Evolutionary conservation across 2,113 vertebrate genomes (phyloP).

Genomic region (Saccopteryx leptura): DNA sequence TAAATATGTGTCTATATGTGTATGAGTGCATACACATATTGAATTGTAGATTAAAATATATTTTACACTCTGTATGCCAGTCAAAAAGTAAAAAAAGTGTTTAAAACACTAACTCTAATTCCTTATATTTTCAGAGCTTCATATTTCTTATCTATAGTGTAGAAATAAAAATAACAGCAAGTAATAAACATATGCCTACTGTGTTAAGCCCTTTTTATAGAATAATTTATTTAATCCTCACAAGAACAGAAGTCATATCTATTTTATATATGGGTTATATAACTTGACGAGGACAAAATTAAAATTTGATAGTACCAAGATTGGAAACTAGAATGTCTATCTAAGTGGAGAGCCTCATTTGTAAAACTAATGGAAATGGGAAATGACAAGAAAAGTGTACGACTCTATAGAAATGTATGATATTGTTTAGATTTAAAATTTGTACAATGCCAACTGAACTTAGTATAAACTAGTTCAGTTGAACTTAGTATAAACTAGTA

Average conservation of each 20-base stretch:
- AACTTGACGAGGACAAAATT: neutral
- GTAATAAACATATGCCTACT: neutral
- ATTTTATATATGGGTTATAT: neutral
- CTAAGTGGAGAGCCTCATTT: neutral
- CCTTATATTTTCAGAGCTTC: neutral
- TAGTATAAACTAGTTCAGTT: too few relatives aligned
- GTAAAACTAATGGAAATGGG: neutral
- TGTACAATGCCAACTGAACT: neutral
- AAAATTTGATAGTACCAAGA: neutral
- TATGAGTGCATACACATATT: neutral
- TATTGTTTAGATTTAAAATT: neutral
- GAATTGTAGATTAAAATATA: neutral
- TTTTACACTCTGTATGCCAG: neutral
- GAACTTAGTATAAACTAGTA: neutral
- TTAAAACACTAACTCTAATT: neutral
- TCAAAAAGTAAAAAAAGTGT: neutral
- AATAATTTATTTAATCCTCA: conserved; percentile 15
- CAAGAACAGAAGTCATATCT: neutral
- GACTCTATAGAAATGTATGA: neutral
- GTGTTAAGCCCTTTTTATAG: neutral
- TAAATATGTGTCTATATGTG: neutral
- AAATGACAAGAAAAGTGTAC: conserved; percentile 43
- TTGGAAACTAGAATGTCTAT: neutral
- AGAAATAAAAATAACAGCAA: conserved; percentile 26
- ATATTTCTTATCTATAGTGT: neutral